These are phyloP conservation scores for Bradynema listronoti DNA, from an alignment of 1,140 invertebrate species.

Conservation along the genomic window DNA sequence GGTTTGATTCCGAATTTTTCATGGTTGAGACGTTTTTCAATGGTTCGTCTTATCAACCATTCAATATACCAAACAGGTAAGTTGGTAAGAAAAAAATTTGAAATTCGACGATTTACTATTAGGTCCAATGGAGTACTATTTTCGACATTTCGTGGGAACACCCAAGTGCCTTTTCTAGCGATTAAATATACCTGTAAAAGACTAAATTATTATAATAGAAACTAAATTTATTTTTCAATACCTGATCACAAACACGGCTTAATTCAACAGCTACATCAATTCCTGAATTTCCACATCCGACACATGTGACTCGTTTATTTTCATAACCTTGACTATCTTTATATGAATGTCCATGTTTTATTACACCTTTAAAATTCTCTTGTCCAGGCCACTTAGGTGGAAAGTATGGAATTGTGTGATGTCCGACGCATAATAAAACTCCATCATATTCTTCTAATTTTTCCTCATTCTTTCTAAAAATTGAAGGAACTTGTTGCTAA, in stretches of 20 bases:
- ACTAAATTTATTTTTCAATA: conserved; percentile 17
- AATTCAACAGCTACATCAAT: conserved; percentile 62
- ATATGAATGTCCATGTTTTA: conserved; percentile 60
- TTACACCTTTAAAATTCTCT: conserved; percentile 59
- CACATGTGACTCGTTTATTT: conserved; percentile 58
- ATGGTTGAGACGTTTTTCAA: conserved; percentile 60
- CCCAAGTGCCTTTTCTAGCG: conserved; percentile 61
- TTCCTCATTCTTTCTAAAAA: conserved; percentile 28
- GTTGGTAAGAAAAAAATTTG: neutral
- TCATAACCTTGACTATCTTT: conserved; percentile 54
- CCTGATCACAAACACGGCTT: conserved; percentile 57
- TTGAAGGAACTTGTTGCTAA: too few species aligned
- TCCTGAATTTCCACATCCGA: conserved; percentile 64
- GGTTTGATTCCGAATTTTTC: conserved; percentile 60
- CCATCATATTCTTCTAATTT: conserved; percentile 57
- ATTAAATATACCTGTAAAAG: conserved; percentile 58
- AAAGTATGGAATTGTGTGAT: conserved; percentile 55
- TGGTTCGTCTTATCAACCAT: conserved; percentile 49
- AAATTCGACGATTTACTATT: conserved; percentile 9
- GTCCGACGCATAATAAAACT: conserved; percentile 52
- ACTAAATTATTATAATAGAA: conserved; percentile 13
- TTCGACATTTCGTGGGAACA: conserved; percentile 58
- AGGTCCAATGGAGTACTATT: conserved; percentile 57
- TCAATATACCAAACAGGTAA: neutral
- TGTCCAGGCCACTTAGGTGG: conserved; percentile 44